phyloP scores from a whole-genome alignment of 2,888 invertebrate species.

The Ernsta delagoae region DNA sequence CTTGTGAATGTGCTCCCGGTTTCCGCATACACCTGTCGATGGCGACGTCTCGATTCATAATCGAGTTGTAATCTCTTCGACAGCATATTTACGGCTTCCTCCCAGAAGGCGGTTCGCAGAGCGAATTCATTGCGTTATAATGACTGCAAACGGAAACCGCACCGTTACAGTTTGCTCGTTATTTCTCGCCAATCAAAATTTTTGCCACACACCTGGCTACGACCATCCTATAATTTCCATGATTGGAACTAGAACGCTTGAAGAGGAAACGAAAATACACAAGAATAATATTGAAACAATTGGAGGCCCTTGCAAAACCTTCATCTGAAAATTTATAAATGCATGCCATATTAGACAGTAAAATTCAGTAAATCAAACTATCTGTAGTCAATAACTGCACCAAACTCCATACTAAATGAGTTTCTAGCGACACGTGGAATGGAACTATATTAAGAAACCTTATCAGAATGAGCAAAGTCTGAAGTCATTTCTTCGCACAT shows the following conservation, averaged over 20 bases:
- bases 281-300: background rate
- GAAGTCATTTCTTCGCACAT: background rate
- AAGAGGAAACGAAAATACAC: background rate
- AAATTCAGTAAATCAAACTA: too few relatives aligned
- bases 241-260: conserved; percentile 8
- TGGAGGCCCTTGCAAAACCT: too few relatives aligned
- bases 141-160: conserved; percentile 59
- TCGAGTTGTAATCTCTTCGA: conserved; percentile 34
- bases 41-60: conserved; percentile 34
- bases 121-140: conserved; percentile 67
- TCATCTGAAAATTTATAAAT: background rate
- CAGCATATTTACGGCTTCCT: conserved; percentile 34
- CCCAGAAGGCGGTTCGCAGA: conserved; percentile 13
- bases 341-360: too few relatives aligned
- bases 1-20: conserved; percentile 18
- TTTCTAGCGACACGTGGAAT: too few relatives aligned
- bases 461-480: too few relatives aligned
- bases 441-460: background rate
- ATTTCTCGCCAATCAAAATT: conserved; percentile 60
- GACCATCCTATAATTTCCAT: conserved; percentile 18
- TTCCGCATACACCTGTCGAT: conserved; percentile 20
- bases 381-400: too few relatives aligned
- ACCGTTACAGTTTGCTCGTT: conserved; percentile 57
- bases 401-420: too few relatives aligned
- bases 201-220: conserved; percentile 33